Evolutionary conservation across 2,113 vertebrate species (phyloP).

Genomic region (Gorsachius goisagi): DNA sequence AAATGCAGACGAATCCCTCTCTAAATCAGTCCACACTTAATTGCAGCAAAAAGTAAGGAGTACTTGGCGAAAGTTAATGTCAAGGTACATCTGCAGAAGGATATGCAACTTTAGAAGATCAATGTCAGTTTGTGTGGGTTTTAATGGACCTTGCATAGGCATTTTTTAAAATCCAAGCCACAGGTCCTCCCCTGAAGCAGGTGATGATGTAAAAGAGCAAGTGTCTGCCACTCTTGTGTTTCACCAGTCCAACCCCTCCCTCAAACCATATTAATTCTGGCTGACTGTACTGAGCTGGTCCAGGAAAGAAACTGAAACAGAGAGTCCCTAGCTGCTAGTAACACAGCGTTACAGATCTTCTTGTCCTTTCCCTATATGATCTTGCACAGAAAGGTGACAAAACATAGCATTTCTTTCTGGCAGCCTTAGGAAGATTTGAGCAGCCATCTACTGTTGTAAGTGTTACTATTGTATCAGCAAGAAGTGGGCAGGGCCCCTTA

Average conservation of each 20-base stretch:
- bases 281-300: not conserved
- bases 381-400: not conserved
- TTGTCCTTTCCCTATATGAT: not conserved
- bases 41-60: not conserved
- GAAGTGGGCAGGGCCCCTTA: not conserved
- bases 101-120: not conserved
- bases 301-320: not conserved
- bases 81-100: not conserved
- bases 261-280: not conserved
- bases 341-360: rapidly evolving
- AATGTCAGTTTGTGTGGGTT: not conserved
- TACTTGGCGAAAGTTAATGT: not conserved
- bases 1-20: not conserved
- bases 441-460: not conserved
- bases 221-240: not conserved
- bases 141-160: not conserved
- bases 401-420: not conserved
- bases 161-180: not conserved
- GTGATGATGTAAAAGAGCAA: not conserved
- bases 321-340: not conserved
- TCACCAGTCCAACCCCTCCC: not conserved
- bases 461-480: not conserved
- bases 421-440: not conserved
- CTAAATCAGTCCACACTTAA: not conserved
- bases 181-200: not conserved